These are phyloP conservation scores for Thunnus thynnus DNA, from an alignment of 2,113 vertebrate genomes.

Conservation along the genomic window DNA sequence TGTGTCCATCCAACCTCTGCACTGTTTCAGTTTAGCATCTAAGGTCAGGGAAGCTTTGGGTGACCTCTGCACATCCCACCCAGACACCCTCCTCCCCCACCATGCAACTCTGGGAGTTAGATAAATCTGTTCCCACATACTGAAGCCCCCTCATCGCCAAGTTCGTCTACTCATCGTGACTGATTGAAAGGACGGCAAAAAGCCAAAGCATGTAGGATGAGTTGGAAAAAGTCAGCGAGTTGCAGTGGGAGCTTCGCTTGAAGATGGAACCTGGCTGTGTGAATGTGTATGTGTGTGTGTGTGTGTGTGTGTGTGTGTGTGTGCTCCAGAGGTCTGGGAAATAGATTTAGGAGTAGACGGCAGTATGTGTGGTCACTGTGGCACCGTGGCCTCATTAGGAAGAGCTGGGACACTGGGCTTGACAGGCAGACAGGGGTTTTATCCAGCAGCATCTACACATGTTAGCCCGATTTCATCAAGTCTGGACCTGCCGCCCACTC, in stretches of 20 bases:
- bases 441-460: constrained; percentile 71
- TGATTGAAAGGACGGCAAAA: constrained; percentile 64
- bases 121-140: constrained; percentile 76
- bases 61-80: constrained; percentile 63
- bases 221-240: constrained; percentile 66
- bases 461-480: constrained; percentile 65
- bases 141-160: constrained; percentile 50
- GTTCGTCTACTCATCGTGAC: constrained; percentile 58
- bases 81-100: constrained; percentile 31
- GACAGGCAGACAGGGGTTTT: constrained; percentile 59
- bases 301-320: constrained; percentile 46
- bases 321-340: constrained; percentile 78
- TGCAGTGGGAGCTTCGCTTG: constrained; percentile 64
- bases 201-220: constrained; percentile 76
- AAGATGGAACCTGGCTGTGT: constrained; percentile 66
- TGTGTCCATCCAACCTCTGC: not conserved
- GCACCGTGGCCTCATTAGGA: constrained; percentile 74
- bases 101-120: constrained; percentile 56
- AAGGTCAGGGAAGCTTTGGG: not conserved
- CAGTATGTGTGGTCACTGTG: constrained; percentile 80
- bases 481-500: constrained; percentile 66
- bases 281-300: constrained; percentile 19
- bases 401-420: constrained; percentile 62
- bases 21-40: not conserved
- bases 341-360: constrained; percentile 76